phyloP scores from a whole-genome alignment of 2,797 vertebrate genomes.

The Neoniphon sammara region DNA sequence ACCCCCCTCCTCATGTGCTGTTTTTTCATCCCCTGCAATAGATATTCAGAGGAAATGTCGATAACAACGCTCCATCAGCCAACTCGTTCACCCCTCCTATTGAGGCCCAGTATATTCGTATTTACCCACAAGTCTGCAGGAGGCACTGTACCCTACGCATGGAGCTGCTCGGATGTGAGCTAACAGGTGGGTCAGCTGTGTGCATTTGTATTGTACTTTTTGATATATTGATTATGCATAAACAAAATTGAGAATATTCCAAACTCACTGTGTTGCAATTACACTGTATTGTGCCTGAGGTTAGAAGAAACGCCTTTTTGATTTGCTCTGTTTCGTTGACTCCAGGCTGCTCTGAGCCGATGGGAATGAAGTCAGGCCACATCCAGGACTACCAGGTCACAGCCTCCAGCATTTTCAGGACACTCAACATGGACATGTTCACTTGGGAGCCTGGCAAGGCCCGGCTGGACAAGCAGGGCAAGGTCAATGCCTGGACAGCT shows the following conservation, averaged over 20 bases:
- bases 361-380: conserved; percentile 98
- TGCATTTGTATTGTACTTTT: not conserved
- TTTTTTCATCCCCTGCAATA: conserved; percentile 73
- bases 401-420: conserved; percentile 95
- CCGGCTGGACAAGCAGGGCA: conserved; percentile 97
- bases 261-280: not conserved
- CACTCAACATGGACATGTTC: conserved; percentile 99
- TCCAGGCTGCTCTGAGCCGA: conserved; percentile 95
- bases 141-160: conserved; percentile 96
- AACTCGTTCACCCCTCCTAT: conserved; percentile 99
- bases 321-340: conserved; percentile 18
- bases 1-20: conserved; percentile 28
- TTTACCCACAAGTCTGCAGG: conserved; percentile 98
- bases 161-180: conserved; percentile 97
- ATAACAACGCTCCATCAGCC: conserved; percentile 96
- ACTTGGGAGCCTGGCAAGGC: conserved; percentile 98
- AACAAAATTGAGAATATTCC: not conserved
- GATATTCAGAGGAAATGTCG: conserved; percentile 96
- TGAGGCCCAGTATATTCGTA: conserved; percentile 92
- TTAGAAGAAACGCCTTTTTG: not conserved
- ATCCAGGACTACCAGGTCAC: conserved; percentile 97
- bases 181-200: conserved; percentile 86
- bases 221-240: not conserved
- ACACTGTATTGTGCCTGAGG: not conserved
- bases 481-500: conserved; percentile 98